Evolutionary conservation across 2,888 invertebrate species (phyloP).

Genomic region (Hyalella azteca): DNA sequence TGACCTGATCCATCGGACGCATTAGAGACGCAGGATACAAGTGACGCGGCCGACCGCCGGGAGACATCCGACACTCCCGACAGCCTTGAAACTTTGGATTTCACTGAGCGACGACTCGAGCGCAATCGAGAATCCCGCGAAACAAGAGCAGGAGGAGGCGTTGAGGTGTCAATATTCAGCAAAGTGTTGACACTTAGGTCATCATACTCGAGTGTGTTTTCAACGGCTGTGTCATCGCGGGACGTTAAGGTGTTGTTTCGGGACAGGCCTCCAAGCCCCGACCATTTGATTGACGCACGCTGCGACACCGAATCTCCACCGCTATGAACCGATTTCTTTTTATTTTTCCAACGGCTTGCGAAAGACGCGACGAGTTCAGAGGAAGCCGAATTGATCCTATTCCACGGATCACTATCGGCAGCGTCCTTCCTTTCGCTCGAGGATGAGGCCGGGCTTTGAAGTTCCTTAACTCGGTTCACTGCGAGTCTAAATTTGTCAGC

Average conservation of each 20-base stretch:
- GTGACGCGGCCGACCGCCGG: not conserved
- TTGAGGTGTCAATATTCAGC: conserved; percentile 41
- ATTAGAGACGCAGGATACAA: not conserved
- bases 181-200: conserved; percentile 51
- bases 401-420: too few relatives aligned
- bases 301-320: not conserved
- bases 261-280: not conserved
- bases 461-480: too few relatives aligned
- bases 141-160: conserved; percentile 34
- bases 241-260: not conserved
- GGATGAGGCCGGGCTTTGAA: too few relatives aligned
- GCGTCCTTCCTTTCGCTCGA: too few relatives aligned
- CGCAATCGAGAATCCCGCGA: not conserved
- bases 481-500: too few relatives aligned
- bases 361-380: not conserved
- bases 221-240: conserved; percentile 20
- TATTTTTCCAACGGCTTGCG: not conserved
- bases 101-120: not conserved
- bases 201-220: conserved; percentile 47
- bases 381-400: too few relatives aligned
- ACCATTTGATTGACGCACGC: not conserved
- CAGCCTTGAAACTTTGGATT: not conserved
- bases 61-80: not conserved
- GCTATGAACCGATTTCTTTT: not conserved
- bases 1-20: not conserved